These are phyloP conservation scores for Peromyscus eremicus DNA, from an alignment of 2,797 vertebrate genomes.

Conservation along the genomic window DNA sequence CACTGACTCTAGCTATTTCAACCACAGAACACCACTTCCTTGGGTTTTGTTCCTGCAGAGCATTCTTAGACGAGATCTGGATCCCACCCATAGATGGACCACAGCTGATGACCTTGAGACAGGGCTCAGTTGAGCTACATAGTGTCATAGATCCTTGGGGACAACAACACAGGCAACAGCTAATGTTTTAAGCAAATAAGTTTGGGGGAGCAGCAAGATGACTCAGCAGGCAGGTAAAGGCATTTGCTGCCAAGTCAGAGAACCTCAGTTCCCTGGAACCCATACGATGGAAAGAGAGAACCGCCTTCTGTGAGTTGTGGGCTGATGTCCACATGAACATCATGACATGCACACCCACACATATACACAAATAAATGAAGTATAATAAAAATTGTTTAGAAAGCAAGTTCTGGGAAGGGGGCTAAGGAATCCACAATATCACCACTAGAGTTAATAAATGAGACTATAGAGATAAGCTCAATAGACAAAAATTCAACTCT, in stretches of 20 bases:
- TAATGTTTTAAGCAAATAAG: neutral
- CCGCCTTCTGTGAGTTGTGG: neutral
- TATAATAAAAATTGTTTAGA: neutral
- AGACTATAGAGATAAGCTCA: neutral
- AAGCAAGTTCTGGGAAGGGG: neutral
- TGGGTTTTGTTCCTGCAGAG: neutral
- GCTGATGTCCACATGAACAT: neutral
- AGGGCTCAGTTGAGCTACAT: neutral
- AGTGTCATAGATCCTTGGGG: neutral
- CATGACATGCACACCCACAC: neutral
- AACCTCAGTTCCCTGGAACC: neutral
- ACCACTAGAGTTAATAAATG: rapidly evolving
- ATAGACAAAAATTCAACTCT: neutral
- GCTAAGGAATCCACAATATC: rapidly evolving
- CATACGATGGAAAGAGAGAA: neutral
- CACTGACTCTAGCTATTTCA: neutral
- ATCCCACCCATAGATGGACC: neutral
- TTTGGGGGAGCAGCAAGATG: neutral
- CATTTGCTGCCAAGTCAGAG: neutral
- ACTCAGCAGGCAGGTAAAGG: neutral
- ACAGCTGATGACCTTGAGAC: neutral
- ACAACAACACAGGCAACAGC: no score
- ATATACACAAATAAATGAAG: neutral
- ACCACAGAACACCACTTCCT: neutral
- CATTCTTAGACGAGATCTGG: neutral